These are phyloP conservation scores for Liasis olivaceus DNA, from an alignment of 2,797 vertebrate genomes.

Conservation along the genomic window DNA sequence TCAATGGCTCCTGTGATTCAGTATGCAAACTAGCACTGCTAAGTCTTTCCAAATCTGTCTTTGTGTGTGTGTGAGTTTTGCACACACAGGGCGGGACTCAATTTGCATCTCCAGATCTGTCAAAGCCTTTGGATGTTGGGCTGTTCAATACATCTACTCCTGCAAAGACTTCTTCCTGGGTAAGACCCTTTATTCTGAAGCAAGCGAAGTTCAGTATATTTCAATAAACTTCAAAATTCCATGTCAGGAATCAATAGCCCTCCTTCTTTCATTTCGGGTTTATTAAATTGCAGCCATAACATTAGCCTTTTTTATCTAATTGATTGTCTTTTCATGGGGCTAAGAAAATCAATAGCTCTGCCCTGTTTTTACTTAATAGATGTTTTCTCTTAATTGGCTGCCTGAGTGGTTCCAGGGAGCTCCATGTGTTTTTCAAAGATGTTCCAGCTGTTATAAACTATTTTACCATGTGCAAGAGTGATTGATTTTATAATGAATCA, in stretches of 20 bases:
- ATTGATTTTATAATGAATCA: constrained; percentile 88
- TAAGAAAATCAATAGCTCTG: constrained; percentile 83
- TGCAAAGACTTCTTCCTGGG: constrained; percentile 50
- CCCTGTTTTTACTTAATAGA: constrained; percentile 82
- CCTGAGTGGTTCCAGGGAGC: constrained; percentile 77
- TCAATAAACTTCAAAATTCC: constrained; percentile 77
- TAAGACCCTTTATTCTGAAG: constrained; percentile 69
- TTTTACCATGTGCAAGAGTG: constrained; percentile 75
- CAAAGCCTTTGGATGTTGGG: constrained; percentile 66
- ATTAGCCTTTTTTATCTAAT: constrained; percentile 86
- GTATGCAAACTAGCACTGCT: constrained; percentile 64
- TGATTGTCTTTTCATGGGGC: constrained; percentile 84
- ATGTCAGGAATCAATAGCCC: constrained; percentile 82
- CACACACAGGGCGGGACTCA: neutral
- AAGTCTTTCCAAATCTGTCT: constrained; percentile 63
- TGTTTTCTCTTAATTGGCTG: constrained; percentile 83
- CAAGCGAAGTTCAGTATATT: constrained; percentile 79
- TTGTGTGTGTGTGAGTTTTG: neutral
- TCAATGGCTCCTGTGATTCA: constrained; percentile 75
- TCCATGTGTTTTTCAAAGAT: constrained; percentile 77
- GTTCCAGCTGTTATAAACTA: constrained; percentile 82
- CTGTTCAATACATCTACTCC: constrained; percentile 54
- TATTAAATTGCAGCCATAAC: constrained; percentile 86
- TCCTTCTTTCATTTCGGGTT: constrained; percentile 77
- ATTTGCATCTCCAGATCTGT: constrained; percentile 68